A percentile compares a stretch with the other conserved stretches of the same genome.
These are phyloP conservation scores for Tympanoctomys barrerae DNA, from an alignment of 2,797 vertebrate species.

Conservation along the genomic window DNA sequence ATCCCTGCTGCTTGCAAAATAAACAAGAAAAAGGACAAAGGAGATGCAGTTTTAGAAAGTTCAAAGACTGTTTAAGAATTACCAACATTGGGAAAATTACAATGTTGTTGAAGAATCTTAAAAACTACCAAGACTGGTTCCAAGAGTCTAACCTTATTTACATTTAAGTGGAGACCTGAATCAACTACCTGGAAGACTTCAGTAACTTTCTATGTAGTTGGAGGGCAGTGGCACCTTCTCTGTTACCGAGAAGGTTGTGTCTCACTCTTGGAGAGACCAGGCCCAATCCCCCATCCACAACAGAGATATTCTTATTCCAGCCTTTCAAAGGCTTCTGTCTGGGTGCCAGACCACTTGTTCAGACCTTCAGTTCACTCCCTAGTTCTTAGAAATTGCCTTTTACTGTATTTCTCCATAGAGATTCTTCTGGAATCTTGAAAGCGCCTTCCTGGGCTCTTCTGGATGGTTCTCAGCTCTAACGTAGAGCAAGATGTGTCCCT, in stretches of 20 bases:
- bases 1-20: conserved; percentile 9
- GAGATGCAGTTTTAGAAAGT: conserved; percentile 33
- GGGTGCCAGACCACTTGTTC: background rate
- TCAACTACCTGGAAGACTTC: background rate
- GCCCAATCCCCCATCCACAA: background rate
- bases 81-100: conserved; percentile 15
- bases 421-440: accelerated
- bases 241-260: background rate
- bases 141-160: conserved; percentile 14
- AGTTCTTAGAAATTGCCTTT: background rate
- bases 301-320: background rate
- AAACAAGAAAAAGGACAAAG: conserved; percentile 23
- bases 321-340: background rate
- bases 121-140: background rate
- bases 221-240: background rate
- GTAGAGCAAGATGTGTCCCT: accelerated
- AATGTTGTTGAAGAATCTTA: conserved; percentile 37
- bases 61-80: conserved; percentile 52
- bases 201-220: background rate
- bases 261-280: background rate
- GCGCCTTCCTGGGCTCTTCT: background rate
- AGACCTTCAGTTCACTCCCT: background rate
- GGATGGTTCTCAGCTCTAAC: background rate
- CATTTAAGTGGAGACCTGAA: background rate
- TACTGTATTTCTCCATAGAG: background rate